Conservation (phyloP, 2,888 invertebrate genomes). For the Lapara coniferarum region DNA sequence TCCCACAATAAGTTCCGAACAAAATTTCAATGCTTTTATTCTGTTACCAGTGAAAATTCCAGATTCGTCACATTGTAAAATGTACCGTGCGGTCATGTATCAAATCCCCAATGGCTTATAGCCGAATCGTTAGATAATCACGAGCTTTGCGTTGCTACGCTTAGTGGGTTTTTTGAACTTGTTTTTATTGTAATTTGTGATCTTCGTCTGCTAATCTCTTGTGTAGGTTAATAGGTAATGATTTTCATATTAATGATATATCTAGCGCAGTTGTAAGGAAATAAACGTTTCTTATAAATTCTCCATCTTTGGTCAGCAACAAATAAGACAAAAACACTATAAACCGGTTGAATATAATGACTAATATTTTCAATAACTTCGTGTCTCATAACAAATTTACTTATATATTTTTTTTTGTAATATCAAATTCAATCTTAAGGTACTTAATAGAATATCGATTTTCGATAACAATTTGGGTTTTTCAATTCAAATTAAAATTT, state of each 20-base stretch:
- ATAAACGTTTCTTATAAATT: background rate
- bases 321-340: background rate
- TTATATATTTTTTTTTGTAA: background rate
- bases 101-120: conserved; percentile 34
- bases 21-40: conserved; percentile 39
- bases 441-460: background rate
- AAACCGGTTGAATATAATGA: background rate
- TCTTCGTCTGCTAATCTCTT: background rate
- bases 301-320: background rate
- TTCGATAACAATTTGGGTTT: no score
- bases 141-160: conserved; percentile 47
- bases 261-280: background rate
- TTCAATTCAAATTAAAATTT: background rate
- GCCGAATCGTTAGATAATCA: conserved; percentile 30
- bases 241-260: background rate
- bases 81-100: conserved; percentile 33
- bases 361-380: background rate
- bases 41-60: conserved; percentile 7
- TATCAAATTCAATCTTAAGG: background rate
- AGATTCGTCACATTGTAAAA: conserved; percentile 32
- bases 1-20: conserved; percentile 39
- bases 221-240: background rate
- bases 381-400: background rate
- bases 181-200: conserved; percentile 30
- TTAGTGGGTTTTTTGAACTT: conserved; percentile 65